These are phyloP conservation scores for Trialeurodes vaporariorum DNA, from an alignment of 1,140 invertebrate genomes.

Conservation along the genomic window DNA sequence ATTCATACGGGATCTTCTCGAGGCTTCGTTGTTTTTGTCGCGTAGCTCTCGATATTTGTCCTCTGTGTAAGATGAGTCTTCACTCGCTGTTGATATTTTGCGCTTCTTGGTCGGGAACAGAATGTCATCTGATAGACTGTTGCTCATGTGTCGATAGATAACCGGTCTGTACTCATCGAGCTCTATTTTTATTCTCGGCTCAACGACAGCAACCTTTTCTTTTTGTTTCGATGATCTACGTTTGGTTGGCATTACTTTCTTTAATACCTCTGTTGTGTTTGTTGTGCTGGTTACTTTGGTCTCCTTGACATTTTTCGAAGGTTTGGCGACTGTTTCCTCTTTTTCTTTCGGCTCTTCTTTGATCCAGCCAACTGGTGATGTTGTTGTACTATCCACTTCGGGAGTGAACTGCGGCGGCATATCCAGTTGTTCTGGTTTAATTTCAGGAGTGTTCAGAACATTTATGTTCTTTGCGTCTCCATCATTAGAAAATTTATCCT, in stretches of 20 bases:
- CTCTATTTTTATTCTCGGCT: not conserved
- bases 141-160: not conserved
- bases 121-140: not conserved
- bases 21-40: conserved; percentile 65
- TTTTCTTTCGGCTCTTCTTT: not conserved
- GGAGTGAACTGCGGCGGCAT: not conserved
- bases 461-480: not conserved
- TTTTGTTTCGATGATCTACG: not conserved
- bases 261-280: not conserved
- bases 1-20: conserved; percentile 53
- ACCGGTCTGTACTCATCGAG: not conserved
- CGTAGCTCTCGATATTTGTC: conserved; percentile 49
- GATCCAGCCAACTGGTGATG: not conserved
- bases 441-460: not conserved
- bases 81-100: not conserved
- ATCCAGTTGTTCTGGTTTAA: not conserved
- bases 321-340: not conserved
- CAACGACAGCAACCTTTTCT: not conserved
- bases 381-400: not conserved
- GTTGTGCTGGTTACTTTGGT: not conserved
- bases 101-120: not conserved
- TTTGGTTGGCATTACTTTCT: not conserved
- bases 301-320: not conserved
- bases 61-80: conserved; percentile 1
- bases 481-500: not conserved